Evolutionary conservation across 2,888 invertebrate genomes (phyloP), one percentile per base, ranked within the genome.

Genomic region (Lasioglossum oenotherae): DNA sequence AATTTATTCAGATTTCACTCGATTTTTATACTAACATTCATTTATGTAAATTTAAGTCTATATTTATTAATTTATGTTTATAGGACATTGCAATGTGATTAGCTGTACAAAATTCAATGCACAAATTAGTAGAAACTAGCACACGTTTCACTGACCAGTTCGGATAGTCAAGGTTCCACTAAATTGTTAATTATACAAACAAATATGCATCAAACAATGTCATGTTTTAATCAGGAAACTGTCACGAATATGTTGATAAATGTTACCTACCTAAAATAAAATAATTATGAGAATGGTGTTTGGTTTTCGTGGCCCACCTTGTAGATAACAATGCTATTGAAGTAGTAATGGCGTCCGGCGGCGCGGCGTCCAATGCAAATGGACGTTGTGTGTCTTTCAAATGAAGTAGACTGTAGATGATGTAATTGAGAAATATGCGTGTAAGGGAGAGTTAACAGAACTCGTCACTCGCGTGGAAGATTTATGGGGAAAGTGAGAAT

Each of bases 371-470:
- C 23, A 23, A 53, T 64, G 23, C 35, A 69, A 69, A 69, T 38
- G 69, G 69, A 38, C 38, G 23, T 69, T 69, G 38, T 38, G 23
- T 69, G 38, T 69, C 69, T 38, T 38, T 41, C n/a, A 12, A 38
- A 69, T 23, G 35, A 69, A n/a, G 69, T 19, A 69, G 69, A 38
- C 41, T 38, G 69, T 19, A 69, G 69, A 38, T 19, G 4, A 38
- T 38, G 35, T 69, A 69, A 69, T 69, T 35, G 69, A 69, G 69
- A 69, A 38, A 69, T 69, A 69, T 69, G 69, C 38, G 69, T 69
- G 69, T 69, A 38, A 69, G 67, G 67, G 67, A 12, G 69, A 41
- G 35, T 69, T 35, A 23, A 38, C 69, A 38, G 35, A 69, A 23
- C 69, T 69, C 23, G 38, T 38, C 69, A 69, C 35, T 38, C 23